Evolutionary conservation across 1,140 invertebrate species (phyloP).

Genomic region (Centruroides vittatus): DNA sequence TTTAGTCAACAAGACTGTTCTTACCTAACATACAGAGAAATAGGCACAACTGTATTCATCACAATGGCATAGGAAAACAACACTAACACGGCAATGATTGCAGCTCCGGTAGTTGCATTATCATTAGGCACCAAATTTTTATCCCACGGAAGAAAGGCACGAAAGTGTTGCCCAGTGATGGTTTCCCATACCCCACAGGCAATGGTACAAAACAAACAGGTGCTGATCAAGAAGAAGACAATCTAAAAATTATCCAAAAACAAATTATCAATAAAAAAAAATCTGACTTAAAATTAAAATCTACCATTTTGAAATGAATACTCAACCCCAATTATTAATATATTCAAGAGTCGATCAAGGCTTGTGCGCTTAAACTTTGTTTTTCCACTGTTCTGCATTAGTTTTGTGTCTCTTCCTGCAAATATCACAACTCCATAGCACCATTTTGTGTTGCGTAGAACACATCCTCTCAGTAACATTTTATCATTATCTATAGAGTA

Average conservation of each 20-base stretch:
- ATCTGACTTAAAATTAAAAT: neutral
- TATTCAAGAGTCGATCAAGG: slow-evolving; percentile 94
- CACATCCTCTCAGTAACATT: slow-evolving; percentile 80
- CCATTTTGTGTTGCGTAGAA: slow-evolving; percentile 88
- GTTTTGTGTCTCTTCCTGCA: slow-evolving; percentile 95
- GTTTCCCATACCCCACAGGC: slow-evolving; percentile 97
- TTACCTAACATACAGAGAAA: slow-evolving; percentile 80
- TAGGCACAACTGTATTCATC: slow-evolving; percentile 98
- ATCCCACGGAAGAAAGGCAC: slow-evolving; percentile 89
- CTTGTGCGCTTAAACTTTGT: slow-evolving; percentile 98
- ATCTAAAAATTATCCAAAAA: slow-evolving; percentile 50
- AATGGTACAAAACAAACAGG: slow-evolving; percentile 95
- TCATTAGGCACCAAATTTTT: slow-evolving; percentile 57
- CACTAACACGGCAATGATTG: slow-evolving; percentile 85
- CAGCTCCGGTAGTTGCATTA: slow-evolving; percentile 55
- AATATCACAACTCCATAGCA: slow-evolving; percentile 95
- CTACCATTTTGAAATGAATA: neutral
- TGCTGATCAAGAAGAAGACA: slow-evolving; percentile 91
- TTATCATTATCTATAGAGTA: slow-evolving; percentile 88
- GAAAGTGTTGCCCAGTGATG: slow-evolving; percentile 72
- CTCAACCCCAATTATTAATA: slow-evolving; percentile 91
- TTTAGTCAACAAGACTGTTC: neutral
- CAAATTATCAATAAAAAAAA: too few species aligned
- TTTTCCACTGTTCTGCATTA: slow-evolving; percentile 99
- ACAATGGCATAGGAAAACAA: slow-evolving; percentile 99